phyloP scores from a whole-genome alignment of 53 echinoderm and acorn worm species.

The Glandiceps talaboti region DNA sequence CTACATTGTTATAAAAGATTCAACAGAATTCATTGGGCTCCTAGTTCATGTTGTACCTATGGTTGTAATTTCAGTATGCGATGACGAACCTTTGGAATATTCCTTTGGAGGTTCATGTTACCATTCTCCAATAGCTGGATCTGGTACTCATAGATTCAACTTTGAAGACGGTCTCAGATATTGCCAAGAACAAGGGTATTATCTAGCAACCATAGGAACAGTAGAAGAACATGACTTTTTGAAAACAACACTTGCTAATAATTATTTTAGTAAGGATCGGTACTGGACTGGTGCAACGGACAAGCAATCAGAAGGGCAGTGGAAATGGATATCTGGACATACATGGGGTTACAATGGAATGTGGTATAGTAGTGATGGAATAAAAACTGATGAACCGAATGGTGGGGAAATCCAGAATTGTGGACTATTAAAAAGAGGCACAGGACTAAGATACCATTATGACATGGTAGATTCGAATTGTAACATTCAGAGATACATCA shows the following conservation, averaged over 20 bases:
- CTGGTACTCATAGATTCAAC: neutral
- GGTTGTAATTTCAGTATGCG: too few relatives aligned
- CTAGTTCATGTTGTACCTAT: too few relatives aligned
- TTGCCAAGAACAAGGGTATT: neutral
- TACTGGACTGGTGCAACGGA: neutral
- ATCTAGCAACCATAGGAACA: neutral
- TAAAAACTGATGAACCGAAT: neutral
- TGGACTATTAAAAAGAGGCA: neutral
- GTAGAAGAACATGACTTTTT: neutral
- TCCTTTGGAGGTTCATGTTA: neutral
- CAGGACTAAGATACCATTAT: neutral
- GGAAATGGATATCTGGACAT: neutral
- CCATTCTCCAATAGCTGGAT: neutral
- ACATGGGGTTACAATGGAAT: neutral
- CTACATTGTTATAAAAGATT: too few relatives aligned
- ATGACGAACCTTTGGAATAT: neutral
- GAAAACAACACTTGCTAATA: neutral
- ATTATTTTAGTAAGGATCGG: neutral
- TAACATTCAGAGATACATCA: neutral
- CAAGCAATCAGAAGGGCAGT: neutral
- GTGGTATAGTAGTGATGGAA: neutral
- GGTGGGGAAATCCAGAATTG: neutral
- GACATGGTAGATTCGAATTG: neutral
- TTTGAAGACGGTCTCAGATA: neutral
- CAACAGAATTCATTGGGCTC: too few relatives aligned